Conservation (phyloP, 2,113 vertebrate species). For the Empidonax alnorum region DNA sequence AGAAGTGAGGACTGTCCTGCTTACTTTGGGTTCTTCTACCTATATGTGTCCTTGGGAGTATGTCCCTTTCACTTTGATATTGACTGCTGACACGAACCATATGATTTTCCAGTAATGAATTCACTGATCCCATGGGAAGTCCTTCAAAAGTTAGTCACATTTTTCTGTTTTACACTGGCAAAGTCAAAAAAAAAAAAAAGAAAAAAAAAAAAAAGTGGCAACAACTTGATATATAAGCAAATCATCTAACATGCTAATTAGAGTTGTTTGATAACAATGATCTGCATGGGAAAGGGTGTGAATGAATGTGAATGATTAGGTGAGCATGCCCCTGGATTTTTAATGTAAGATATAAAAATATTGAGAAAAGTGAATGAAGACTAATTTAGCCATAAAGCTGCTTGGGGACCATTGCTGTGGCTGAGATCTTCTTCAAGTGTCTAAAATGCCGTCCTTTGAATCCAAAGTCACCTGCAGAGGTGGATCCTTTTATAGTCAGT, state of each 20-base stretch:
- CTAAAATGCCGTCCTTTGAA: background rate
- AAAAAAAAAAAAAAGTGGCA: background rate
- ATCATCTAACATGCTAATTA: background rate
- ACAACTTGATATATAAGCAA: background rate
- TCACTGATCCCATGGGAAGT: background rate
- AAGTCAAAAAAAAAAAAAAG: background rate
- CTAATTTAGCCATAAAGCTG: background rate
- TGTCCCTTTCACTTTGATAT: background rate
- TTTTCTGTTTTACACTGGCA: background rate
- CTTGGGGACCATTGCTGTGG: fast-evolving
- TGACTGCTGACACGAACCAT: background rate
- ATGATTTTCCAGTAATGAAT: background rate
- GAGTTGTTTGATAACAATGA: background rate
- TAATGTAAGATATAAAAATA: background rate
- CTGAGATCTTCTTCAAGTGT: background rate
- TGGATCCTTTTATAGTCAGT: background rate
- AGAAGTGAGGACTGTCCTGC: background rate
- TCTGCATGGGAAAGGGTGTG: background rate
- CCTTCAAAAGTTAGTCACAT: background rate
- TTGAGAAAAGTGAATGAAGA: background rate
- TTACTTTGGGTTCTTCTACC: background rate
- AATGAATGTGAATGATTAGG: background rate
- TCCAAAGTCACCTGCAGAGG: background rate
- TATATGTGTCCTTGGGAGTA: background rate
- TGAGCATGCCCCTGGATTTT: background rate